Evolutionary conservation across 2,113 vertebrate genomes (phyloP), one percentile per base, ranked within the genome.

Genomic region (Uria lomvia): DNA sequence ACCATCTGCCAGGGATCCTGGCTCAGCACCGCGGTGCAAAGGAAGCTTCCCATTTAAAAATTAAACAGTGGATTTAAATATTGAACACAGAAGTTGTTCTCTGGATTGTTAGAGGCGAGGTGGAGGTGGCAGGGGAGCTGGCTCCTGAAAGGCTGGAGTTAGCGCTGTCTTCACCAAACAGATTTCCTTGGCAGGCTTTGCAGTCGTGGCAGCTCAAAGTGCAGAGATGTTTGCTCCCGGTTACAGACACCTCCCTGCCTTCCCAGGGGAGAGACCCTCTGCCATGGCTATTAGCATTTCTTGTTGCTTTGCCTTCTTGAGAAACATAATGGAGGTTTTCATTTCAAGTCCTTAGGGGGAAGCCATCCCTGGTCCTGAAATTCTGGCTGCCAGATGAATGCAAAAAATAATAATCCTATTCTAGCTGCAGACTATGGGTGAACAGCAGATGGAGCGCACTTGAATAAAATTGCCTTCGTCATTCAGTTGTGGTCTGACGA

Each of bases 31-130:
- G 30, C 4, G 1, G 58, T 1, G 3, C 88, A 93, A 86, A 76
- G 26, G 66, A 95, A 94, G 30, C n/a, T 76, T 91, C 58, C 50
- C 40, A 42, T 50, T 95, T 91, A 94, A 96, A 96, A 94, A 91
- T 91, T 91, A 83, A 95, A 62, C 12, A 70, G 20, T 9, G 13
- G 50, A 52, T 91, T 96, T 95, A 95, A 94, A 92, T 91, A 88
- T 38, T 91, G 67, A 94, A 83, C 45, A 59, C 15, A 59, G n/a
- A 94, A 91, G 74, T 66, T 90, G 40, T 76, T 90, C 50, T 70
- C 63, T 77, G 91, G n/a, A 87, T 92, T 92, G 74, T 86, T 43
- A 80, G 30, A 91, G 53, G 38, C 11, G 4, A 79, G 74, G 66
- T 91, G 53, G 66, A 94, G 30, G 73, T 78, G 77, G 49, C 70